phyloP scores from a whole-genome alignment of 2,888 invertebrate species.

The Phoenoteleia sp. region DNA sequence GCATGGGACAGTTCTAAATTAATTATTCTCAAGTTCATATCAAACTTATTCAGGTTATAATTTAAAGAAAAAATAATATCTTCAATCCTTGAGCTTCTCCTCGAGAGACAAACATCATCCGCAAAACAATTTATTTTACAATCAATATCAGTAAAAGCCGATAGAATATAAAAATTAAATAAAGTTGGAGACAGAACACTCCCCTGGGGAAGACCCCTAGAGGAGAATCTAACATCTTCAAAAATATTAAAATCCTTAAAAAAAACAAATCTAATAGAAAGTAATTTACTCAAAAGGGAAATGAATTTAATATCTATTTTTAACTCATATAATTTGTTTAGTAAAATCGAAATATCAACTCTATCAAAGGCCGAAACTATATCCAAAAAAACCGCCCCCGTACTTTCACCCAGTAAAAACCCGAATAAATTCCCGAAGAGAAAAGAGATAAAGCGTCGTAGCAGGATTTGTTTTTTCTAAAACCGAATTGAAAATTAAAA shows the following conservation, averaged over 20 bases:
- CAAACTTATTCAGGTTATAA: background rate
- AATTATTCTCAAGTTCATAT: background rate
- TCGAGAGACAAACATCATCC: background rate
- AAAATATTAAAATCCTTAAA: background rate
- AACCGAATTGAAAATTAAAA: background rate
- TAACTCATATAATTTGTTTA: background rate
- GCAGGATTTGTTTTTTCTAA: slow-evolving; percentile 6
- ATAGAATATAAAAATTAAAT: slow-evolving; percentile 4
- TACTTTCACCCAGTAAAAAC: background rate
- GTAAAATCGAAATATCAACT: background rate
- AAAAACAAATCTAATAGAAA: background rate
- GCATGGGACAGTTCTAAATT: background rate
- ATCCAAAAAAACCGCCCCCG: background rate
- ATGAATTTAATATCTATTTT: background rate
- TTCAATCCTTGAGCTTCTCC: too few relatives aligned
- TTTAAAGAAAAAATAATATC: background rate
- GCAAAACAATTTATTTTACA: background rate
- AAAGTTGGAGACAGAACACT: slow-evolving; percentile 5
- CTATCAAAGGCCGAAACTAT: background rate
- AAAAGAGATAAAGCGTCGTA: background rate
- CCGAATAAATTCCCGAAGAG: background rate
- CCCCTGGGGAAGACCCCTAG: background rate
- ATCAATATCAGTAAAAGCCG: background rate
- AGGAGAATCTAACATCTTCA: background rate
- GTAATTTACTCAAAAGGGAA: background rate